A percentile compares a stretch with the other conserved stretches of the same genome.
These are phyloP conservation scores for Cichladusa arquata DNA, from an alignment of 2,113 vertebrate genomes.

Conservation along the genomic window DNA sequence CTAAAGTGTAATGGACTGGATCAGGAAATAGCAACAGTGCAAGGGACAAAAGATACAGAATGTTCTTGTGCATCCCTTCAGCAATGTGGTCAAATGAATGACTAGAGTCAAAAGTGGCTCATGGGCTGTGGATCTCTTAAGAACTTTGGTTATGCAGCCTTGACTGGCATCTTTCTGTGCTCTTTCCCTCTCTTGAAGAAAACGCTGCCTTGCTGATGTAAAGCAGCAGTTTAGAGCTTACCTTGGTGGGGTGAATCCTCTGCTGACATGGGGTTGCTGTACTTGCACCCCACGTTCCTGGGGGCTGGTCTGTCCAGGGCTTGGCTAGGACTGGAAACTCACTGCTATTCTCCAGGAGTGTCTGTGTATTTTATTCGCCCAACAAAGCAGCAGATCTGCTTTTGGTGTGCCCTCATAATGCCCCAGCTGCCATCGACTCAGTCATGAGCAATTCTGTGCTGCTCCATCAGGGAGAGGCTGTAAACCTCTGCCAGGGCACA, in stretches of 20 bases:
- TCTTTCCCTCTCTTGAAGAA: not conserved
- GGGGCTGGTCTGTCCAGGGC: not conserved
- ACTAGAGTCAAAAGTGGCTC: not conserved
- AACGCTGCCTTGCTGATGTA: not conserved
- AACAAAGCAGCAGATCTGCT: not conserved
- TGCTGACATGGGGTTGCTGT: not conserved
- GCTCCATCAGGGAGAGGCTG: not conserved
- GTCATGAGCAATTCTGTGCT: not conserved
- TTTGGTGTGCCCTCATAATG: not conserved
- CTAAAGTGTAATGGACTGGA: not conserved
- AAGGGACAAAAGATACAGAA: not conserved
- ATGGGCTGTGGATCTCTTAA: not conserved
- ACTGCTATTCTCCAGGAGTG: not conserved
- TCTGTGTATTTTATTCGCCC: not conserved
- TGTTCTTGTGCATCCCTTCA: not conserved
- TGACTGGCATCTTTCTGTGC: not conserved
- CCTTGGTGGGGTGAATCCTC: not conserved
- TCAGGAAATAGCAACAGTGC: not conserved
- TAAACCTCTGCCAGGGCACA: not conserved
- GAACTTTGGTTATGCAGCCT: not conserved
- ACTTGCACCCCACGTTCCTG: not conserved
- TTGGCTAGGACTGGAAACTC: not conserved
- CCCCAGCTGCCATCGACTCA: rapidly evolving
- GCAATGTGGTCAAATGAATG: not conserved
- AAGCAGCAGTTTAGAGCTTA: not conserved